Conservation (phyloP, 1,140 invertebrate genomes). For the Neuroterus valhalla region DNA sequence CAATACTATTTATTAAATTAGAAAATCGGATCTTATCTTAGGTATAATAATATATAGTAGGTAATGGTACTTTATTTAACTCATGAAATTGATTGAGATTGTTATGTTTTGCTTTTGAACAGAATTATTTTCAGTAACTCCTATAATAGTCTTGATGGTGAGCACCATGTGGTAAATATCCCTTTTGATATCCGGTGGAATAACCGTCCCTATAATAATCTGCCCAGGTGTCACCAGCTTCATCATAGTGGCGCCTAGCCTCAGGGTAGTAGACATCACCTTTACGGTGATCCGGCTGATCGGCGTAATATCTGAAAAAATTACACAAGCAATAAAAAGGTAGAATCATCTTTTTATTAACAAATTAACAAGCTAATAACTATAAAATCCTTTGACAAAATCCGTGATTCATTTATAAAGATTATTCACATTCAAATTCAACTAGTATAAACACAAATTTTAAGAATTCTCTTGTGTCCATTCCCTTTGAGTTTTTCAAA, state of each 20-base stretch:
- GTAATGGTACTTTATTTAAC: constrained; percentile 22
- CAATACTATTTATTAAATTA: too few species aligned
- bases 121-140: constrained; percentile 40
- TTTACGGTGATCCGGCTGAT: constrained; percentile 36
- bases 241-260: constrained; percentile 39
- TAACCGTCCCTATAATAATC: constrained; percentile 43
- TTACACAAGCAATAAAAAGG: background rate
- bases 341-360: too few species aligned
- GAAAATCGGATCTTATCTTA: too few species aligned
- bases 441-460: too few species aligned
- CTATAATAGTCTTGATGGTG: constrained; percentile 43
- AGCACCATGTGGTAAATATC: constrained; percentile 43
- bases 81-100: background rate
- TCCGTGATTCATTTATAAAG: too few species aligned
- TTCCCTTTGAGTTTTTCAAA: too few species aligned
- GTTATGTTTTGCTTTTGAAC: background rate
- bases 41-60: background rate
- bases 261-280: constrained; percentile 43
- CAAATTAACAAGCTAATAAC: too few species aligned
- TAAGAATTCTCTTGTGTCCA: too few species aligned
- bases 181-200: constrained; percentile 42
- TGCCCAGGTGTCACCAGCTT: constrained; percentile 37
- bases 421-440: too few species aligned
- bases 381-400: too few species aligned
- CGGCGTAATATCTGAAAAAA: constrained; percentile 44